Percentiles rank a stretch among this genome's conserved stretches.
phyloP scores from a whole-genome alignment of 2,888 invertebrate genomes.

The Nowickia ferox region DNA sequence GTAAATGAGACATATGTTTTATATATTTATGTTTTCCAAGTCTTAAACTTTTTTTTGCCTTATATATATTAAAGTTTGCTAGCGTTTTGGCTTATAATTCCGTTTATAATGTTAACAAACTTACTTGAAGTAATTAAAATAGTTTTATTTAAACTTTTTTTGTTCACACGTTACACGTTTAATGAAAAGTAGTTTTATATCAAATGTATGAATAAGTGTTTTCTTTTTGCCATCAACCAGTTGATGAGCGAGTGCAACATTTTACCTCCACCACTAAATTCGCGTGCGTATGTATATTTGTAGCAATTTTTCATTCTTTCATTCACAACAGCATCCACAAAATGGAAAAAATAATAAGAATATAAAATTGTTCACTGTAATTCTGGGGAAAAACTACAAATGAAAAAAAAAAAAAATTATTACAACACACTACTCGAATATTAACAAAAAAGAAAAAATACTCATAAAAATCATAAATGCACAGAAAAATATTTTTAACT shows the following conservation, averaged over 20 bases:
- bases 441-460: conserved; percentile 1
- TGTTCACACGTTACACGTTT: conserved; percentile 1
- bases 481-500: conserved; percentile 18
- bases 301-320: conserved; percentile 20
- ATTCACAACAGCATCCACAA: background rate
- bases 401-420: conserved; percentile 65
- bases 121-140: conserved; percentile 56
- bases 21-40: too few species aligned
- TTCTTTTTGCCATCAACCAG: conserved; percentile 10
- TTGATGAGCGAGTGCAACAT: conserved; percentile 42
- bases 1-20: too few species aligned
- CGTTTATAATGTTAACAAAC: background rate
- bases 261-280: conserved; percentile 61
- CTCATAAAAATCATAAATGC: background rate
- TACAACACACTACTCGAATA: conserved; percentile 47
- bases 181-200: conserved; percentile 47
- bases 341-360: conserved; percentile 21
- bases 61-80: too few species aligned
- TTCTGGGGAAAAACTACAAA: conserved; percentile 30
- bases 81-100: too few species aligned
- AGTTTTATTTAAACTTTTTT: conserved; percentile 21
- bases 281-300: conserved; percentile 54
- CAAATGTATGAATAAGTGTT: conserved; percentile 8
- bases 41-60: too few species aligned
- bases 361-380: conserved; percentile 41